Evolutionary conservation across 2,797 vertebrate genomes (phyloP), one percentile per base, ranked within the genome.

Genomic region (Sebastes steindachneri): DNA sequence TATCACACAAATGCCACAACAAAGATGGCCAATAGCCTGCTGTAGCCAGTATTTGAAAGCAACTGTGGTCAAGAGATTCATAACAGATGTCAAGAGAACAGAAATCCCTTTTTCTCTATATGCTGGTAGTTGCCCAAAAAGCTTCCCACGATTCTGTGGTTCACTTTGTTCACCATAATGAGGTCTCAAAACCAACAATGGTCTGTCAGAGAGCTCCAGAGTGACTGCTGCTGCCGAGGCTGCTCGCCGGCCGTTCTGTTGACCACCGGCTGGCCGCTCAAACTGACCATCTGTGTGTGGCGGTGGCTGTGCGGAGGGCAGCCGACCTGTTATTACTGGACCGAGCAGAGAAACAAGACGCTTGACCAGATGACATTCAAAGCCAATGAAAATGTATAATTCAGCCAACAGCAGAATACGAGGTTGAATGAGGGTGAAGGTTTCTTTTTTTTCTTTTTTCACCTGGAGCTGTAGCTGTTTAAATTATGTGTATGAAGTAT

Each of bases 151-250:
- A 82, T 70, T 75, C 31, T 86, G 81, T 9, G 69, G 77, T 75
- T 60, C 9, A 78, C 51, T 81, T 80, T 75, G 62, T 86, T 23
- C 68, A 23, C 77, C 68, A 68, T 77, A 66, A 89, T 59, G 55
- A 86, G 74, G 81, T 88, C 64, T 80, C 19, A 77, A 85, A 86
- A 86, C 75, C 83, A 85, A 77, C 64, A 73, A 69, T 58, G 77
- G 77, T 67, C 77, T 75, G 83, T 85, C 68, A 64, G 54, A 69
- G 66, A 77, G 80, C 35, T 60, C 4, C 26, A 66, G 66, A 62
- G 63, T 26, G 54, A 53, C 65, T 68, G 51, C 51, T 31, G 77
- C 67, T 29, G 59, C n/a, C 0, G 2, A 35, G 68, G 29, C 59
- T 5, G 62, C 41, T 35, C 3, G 48, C 41, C 41, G 68, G 59